Evolutionary conservation across 2,113 vertebrate genomes (phyloP).

Genomic region (Haemorhous mexicanus): DNA sequence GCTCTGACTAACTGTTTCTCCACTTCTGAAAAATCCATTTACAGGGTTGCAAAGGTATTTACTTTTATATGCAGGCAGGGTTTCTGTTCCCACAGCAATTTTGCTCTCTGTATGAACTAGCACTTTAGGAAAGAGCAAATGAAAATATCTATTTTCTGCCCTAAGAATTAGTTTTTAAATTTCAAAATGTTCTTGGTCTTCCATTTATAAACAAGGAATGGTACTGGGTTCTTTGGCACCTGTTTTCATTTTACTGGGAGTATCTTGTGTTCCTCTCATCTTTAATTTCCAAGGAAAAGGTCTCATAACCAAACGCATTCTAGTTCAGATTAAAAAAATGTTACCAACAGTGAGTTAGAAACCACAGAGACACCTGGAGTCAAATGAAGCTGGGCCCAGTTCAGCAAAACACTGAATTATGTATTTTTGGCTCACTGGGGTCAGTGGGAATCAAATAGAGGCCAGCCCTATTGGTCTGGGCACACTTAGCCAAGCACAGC

Average conservation of each 20-base stretch:
- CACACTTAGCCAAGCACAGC: background rate
- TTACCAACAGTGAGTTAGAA: background rate
- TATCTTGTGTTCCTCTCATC: background rate
- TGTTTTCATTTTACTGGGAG: background rate
- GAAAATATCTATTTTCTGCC: background rate
- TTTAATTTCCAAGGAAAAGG: background rate
- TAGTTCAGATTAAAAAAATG: background rate
- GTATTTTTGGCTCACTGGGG: background rate
- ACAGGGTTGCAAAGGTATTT: background rate
- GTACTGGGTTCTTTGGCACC: background rate
- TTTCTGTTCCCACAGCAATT: slow-evolving; percentile 17
- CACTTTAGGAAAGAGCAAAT: background rate
- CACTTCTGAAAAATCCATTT: slow-evolving; percentile 4
- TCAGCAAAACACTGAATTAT: background rate
- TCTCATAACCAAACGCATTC: background rate
- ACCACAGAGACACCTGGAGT: background rate
- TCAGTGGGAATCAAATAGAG: background rate
- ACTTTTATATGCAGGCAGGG: background rate
- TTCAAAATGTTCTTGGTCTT: background rate
- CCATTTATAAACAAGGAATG: background rate
- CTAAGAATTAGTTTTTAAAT: background rate
- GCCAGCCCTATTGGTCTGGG: background rate
- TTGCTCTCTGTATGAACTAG: background rate
- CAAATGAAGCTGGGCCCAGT: background rate
- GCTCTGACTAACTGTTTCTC: background rate